Evolutionary conservation across 2,888 invertebrate species (phyloP).

Genomic region (Chalcis sispes): DNA sequence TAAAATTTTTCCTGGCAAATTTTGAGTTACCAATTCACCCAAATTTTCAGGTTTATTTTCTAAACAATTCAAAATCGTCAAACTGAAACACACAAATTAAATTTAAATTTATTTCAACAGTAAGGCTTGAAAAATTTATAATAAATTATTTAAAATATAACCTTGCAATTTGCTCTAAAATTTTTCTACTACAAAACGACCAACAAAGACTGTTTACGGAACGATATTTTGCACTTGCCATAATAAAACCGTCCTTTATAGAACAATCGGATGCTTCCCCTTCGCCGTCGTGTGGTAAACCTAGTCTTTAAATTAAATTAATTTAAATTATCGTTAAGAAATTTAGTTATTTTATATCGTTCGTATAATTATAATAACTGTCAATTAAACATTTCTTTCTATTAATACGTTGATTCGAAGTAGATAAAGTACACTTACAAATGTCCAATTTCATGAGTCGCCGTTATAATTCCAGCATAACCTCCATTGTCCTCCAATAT

Average conservation of each 20-base stretch:
- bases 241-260: constrained; percentile 53
- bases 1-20: constrained; percentile 51
- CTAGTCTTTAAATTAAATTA: constrained; percentile 25
- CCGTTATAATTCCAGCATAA: constrained; percentile 54
- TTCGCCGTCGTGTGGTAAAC: constrained; percentile 53
- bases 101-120: no score
- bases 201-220: constrained; percentile 48
- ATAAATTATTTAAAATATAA: background rate
- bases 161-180: constrained; percentile 46
- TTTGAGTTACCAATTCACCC: constrained; percentile 22
- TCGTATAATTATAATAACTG: background rate
- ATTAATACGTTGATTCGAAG: background rate
- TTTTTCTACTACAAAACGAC: constrained; percentile 48
- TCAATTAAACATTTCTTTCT: background rate
- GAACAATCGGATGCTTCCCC: constrained; percentile 47
- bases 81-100: constrained; percentile 18
- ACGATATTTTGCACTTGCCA: constrained; percentile 51
- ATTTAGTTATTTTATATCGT: background rate
- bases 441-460: constrained; percentile 55
- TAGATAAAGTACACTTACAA: constrained; percentile 39
- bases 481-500: constrained; percentile 55
- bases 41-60: constrained; percentile 50
- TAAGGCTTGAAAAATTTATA: background rate
- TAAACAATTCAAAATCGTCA: constrained; percentile 47
- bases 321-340: background rate